Evolutionary conservation across 2,113 vertebrate genomes (phyloP), one percentile per base, ranked within the genome.

Genomic region (Eira barbara): DNA sequence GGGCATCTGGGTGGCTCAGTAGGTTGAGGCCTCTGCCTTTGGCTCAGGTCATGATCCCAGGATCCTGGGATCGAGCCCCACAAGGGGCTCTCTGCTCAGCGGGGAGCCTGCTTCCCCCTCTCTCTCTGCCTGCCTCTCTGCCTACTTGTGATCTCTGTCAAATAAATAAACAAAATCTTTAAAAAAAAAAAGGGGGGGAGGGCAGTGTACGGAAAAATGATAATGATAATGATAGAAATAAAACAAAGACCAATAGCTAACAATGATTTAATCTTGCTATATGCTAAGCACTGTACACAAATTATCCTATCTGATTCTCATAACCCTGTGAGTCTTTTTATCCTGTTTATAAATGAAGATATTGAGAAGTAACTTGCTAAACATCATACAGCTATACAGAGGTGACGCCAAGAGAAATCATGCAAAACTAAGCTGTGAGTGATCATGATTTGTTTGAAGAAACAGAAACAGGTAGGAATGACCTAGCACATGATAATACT

Each of bases 231-330:
- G 42, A 89, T 29, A 95, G 23, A 63, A 78, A 81, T 63, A 87
- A 82, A 83, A 57, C 18, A 57, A 97, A 88, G 17, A 65, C 79
- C 27, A 74, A 90, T 29, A 61, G 45, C 27, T 91, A 96, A 47
- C 14, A 93, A 86, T 76, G 78, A 67, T 17, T 91, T 34, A 85
- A 84, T 80, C 39, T 95, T 59, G n/a, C 15, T 42, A 88, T 47
- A 91, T 55, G 14, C 10, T 88, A 93, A 79, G 34, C 21, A 88
- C 14, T 80, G 9, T 89, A 13, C 25, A 91, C 13, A 94, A 91
- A 85, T 81, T 91, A 94, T 85, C 27, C 49, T 94, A 81, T n/a
- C 89, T 91, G 49, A 83, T 61, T 96, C n/a, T 93, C 63, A 88
- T 42, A 97, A 78, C 9, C 7, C 34, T 91, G 15, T 34, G 36